Evolutionary conservation across 2,888 invertebrate species (phyloP), one percentile per base, ranked within the genome.

Genomic region (Catocala sponsa): DNA sequence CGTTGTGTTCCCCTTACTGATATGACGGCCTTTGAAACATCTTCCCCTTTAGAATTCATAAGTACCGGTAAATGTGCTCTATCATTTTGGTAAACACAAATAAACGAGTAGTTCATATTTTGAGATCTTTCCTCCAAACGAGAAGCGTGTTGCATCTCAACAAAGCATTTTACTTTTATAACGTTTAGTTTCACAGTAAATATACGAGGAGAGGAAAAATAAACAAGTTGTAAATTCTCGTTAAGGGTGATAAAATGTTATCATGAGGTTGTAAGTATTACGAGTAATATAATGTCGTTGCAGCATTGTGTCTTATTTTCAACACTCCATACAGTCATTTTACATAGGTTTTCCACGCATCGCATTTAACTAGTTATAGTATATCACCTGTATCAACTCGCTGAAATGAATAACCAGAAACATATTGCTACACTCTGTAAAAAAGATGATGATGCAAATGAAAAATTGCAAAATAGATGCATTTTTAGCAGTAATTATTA

Each of bases 1-100:
- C 63, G 67, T 72, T 75, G 70, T 72, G 72, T 69, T 70, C 69
- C 66, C 63, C 59, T 61, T 57, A 71, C 70, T 65, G 64, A 74
- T 72, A 74, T 78, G 75, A 75, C 57, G 58, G 52, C 53, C 43
- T 66, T 60, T 65, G 59, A 63, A 71, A 74, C 43, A 58, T 55
- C 56, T 32, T 63, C 42, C 38, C 52, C n/a, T 60, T 67, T 59
- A 61, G 62, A 66, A 70, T 61, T 59, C 61, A 63, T 61, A 63
- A 66, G 59, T 55, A 53, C 59, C 58, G 54, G 55, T 76, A 76
- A 76, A 61, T 55, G 58, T 67, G 58, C 47, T 67, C 25, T 44
- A 43, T 54, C 12, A 50, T 13, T 59, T 56, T 61, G 48, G 44
- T 59, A 55, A 66, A 59, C 61, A 59, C 50, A 59, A 59, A 62